Evolutionary conservation across 2,113 vertebrate species (phyloP).

Genomic region (Melanerpes formicivorus): DNA sequence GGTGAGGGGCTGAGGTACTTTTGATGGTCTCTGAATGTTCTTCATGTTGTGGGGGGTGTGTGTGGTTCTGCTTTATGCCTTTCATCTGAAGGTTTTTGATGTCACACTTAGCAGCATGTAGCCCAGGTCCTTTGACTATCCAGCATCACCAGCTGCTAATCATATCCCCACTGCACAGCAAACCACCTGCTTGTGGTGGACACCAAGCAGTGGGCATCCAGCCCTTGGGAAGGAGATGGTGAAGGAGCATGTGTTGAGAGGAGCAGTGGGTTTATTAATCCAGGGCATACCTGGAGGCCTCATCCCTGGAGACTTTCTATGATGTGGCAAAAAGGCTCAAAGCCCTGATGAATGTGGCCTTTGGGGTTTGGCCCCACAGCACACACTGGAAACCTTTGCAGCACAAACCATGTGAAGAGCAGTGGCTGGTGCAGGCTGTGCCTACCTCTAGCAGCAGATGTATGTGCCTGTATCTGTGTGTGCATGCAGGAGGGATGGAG

Average conservation of each 20-base stretch:
- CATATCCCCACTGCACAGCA: rapidly evolving
- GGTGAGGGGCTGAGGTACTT: no score
- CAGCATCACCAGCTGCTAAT: neutral
- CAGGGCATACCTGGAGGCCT: neutral
- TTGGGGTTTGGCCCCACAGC: rapidly evolving
- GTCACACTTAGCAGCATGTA: rapidly evolving
- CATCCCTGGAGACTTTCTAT: no score
- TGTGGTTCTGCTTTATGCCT: neutral
- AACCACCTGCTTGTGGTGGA: neutral
- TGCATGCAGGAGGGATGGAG: neutral
- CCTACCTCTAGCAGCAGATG: neutral
- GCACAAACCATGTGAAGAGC: rapidly evolving
- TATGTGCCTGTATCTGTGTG: rapidly evolving
- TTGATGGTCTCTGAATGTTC: neutral
- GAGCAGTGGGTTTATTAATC: neutral
- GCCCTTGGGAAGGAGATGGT: neutral
- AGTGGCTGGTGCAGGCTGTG: neutral
- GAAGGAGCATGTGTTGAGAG: rapidly evolving
- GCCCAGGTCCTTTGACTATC: neutral
- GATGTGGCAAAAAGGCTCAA: neutral
- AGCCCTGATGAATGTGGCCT: neutral
- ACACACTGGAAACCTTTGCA: neutral
- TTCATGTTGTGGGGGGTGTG: neutral
- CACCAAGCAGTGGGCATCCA: neutral
- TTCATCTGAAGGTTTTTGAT: neutral